Conservation (phyloP, 2,888 invertebrate species). For the Caenorhabditis japonica region DNA sequence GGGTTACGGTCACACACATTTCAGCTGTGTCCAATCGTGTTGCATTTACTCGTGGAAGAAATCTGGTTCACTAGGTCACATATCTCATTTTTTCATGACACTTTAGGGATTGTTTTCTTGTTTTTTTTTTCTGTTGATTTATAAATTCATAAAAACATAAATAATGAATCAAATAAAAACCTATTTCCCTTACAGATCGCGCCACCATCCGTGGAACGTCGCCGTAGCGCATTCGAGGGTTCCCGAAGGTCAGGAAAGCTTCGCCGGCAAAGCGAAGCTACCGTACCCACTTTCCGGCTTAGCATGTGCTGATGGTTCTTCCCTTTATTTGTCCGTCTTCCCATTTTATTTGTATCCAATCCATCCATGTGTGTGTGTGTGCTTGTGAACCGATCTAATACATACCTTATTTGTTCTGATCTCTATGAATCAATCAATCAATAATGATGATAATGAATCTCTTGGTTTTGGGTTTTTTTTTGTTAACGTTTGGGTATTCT, state of each 20-base stretch:
- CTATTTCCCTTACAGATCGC: slow-evolving; percentile 9
- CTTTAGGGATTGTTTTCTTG: too few relatives aligned
- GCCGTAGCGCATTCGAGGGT: slow-evolving; percentile 54
- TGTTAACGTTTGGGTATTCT: background rate
- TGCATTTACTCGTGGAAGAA: too few relatives aligned
- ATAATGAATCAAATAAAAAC: background rate
- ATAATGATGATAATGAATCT: background rate
- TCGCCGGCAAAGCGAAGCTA: slow-evolving; percentile 56
- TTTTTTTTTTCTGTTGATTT: too few relatives aligned
- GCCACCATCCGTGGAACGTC: slow-evolving; percentile 37
- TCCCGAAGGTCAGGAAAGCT: slow-evolving; percentile 52
- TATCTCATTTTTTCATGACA: too few relatives aligned
- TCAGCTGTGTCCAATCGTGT: too few relatives aligned
- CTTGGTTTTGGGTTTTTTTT: slow-evolving; percentile 7
- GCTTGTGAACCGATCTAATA: too few relatives aligned
- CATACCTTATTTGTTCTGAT: too few relatives aligned
- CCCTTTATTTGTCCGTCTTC: background rate
- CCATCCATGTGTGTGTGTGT: too few relatives aligned
- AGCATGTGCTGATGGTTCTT: slow-evolving; percentile 59
- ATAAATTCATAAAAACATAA: background rate
- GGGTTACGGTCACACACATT: too few relatives aligned
- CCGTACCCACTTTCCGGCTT: slow-evolving; percentile 60
- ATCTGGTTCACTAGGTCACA: too few relatives aligned
- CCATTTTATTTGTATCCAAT: background rate
- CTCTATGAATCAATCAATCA: slow-evolving; percentile 9